Base-by-base conservation (phyloP, 2,113 vertebrate genomes). In the Triplophysa siluroides region DNA sequence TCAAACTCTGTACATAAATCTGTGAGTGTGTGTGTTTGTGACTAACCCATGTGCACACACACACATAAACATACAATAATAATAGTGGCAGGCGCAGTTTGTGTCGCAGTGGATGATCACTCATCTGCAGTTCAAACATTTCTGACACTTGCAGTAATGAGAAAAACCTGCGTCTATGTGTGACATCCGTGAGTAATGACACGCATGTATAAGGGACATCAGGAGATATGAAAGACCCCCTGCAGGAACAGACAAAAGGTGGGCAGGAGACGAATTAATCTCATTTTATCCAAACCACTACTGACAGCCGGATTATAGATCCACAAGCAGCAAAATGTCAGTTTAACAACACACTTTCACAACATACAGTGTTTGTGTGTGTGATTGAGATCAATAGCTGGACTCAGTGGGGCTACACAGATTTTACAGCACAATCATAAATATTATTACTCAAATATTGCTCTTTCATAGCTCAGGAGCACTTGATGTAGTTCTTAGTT, bases 81-180 rank as follows among this genome's bases (percentile, higher is more conserved):
- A 58, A 58, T 58, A 21, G 19, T 21, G 19, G 18, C 19, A n/a
- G 54, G n/a, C 2, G 54, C 18, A n/a, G 54, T 52, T 5, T 58
- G 19, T 58, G 54, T 38, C 6, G 19, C n/a, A 6, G n/a, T 58
- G 19, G 6, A 2, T 16, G n/a, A 16, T 38, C 12, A 41, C 0
- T 16, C 54, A 47, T 41, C 6, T 63, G 23, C 26, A 50, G 60
- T 62, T 76, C 58, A 76, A 76, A 56, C 73, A 63, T 76, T 41
- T 76, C 41, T 76, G 73, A 76, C 73, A 63, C 10, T 0, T 50
- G 41, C 58, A 47, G 60, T 76, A 76, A 76, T 76, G 71, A 61
- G 71, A 45, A 74, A 76, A 47, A 38, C 56, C 14, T 45, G 54
- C 45, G 56, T 74, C n/a, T 26, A 21, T 24, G 60, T 63, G 73